Percentiles rank a stretch among this genome's conserved stretches.
These are phyloP conservation scores for Drosophila ironensis DNA, from an alignment of 1,140 invertebrate species.

Conservation along the genomic window DNA sequence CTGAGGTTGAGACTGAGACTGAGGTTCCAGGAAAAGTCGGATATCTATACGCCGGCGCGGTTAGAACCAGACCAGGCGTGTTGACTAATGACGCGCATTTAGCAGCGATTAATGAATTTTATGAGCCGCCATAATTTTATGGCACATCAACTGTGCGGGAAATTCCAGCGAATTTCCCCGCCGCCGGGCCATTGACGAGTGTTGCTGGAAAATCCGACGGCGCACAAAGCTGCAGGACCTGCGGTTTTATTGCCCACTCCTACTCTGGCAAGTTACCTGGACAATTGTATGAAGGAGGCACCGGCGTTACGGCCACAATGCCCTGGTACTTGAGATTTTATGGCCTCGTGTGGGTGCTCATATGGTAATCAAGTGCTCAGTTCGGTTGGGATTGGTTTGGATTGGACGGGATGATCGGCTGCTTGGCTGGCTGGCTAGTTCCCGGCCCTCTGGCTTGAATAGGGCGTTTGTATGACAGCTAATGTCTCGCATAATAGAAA, in stretches of 20 bases:
- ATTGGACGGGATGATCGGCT: conserved; percentile 4
- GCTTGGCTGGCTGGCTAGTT: neutral
- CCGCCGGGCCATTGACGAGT: conserved; percentile 53
- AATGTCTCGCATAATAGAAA: conserved; percentile 80
- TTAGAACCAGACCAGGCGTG: conserved; percentile 45
- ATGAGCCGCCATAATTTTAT: conserved; percentile 78
- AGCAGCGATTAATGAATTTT: conserved; percentile 79
- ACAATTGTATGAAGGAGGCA: conserved; percentile 21
- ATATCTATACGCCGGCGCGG: neutral
- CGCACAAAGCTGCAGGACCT: conserved; percentile 38
- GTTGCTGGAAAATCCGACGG: conserved; percentile 28
- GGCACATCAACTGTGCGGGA: conserved; percentile 72
- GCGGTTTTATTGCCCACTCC: conserved; percentile 67
- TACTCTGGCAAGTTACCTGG: conserved; percentile 15
- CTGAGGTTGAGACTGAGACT: too few relatives aligned
- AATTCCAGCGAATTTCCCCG: conserved; percentile 74
- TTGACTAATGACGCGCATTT: conserved; percentile 80
- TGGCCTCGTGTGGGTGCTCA: conserved; percentile 40
- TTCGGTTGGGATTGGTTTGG: neutral
- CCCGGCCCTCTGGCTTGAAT: conserved; percentile 64
- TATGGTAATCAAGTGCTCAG: conserved; percentile 72
- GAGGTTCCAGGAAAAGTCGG: conserved; percentile 65
- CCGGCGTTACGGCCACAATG: conserved; percentile 67
- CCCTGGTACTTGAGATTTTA: conserved; percentile 73
- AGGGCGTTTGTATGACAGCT: conserved; percentile 79